These are phyloP conservation scores for Diadegma fenestrale DNA, from an alignment of 2,888 invertebrate genomes.

Conservation along the genomic window DNA sequence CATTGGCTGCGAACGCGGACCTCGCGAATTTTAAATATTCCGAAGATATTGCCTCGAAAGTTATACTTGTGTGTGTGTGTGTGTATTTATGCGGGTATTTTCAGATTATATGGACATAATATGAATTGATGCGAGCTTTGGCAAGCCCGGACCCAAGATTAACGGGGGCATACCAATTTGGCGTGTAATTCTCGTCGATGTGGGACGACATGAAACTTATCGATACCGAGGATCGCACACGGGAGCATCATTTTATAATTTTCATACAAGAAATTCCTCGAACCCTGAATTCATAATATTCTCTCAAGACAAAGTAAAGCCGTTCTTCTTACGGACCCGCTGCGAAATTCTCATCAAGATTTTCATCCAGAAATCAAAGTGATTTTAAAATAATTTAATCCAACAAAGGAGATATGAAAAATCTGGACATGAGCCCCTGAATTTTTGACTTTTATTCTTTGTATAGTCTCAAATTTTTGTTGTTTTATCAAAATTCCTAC, in stretches of 20 bases:
- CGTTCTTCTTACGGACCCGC: not conserved
- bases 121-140: conserved; percentile 37
- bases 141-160: conserved; percentile 45
- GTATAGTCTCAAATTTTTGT: not conserved
- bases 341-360: not conserved
- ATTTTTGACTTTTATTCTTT: not conserved
- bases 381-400: not conserved
- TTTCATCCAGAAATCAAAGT: not conserved
- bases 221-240: conserved; percentile 62
- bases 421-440: not conserved
- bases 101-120: conserved; percentile 15
- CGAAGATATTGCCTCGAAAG: conserved; percentile 71
- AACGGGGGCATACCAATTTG: conserved; percentile 65
- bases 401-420: not conserved
- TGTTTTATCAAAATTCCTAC: not conserved
- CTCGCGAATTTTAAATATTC: conserved; percentile 78
- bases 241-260: conserved; percentile 58
- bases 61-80: conserved; percentile 37
- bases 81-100: not conserved
- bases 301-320: conserved; percentile 36
- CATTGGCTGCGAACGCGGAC: conserved; percentile 28
- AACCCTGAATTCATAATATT: conserved; percentile 61
- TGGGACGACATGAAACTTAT: conserved; percentile 52
- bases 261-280: conserved; percentile 65
- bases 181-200: conserved; percentile 61